Percentiles rank a stretch among this genome's conserved stretches.
These are phyloP conservation scores for Eurystomus gularis DNA, from an alignment of 2,113 vertebrate species.

Conservation along the genomic window DNA sequence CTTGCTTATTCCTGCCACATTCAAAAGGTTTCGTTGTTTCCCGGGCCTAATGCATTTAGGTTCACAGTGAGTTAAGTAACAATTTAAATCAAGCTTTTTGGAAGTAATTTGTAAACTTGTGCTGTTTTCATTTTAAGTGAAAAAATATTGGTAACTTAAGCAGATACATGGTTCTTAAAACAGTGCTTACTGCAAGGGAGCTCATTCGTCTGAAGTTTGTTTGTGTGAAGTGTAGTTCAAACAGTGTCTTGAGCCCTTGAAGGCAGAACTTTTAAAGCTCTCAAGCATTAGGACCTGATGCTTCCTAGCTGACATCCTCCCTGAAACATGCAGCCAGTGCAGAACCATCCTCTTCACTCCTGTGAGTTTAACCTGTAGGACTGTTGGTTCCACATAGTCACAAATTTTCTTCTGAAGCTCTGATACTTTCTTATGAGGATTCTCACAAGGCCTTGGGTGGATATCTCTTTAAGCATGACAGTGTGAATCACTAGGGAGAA, in stretches of 20 bases:
- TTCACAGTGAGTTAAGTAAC: not conserved
- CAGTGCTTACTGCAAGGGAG: not conserved
- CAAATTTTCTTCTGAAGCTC: not conserved
- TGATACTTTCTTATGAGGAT: not conserved
- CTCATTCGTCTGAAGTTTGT: not conserved
- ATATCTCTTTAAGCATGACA: not conserved
- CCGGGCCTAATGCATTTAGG: not conserved
- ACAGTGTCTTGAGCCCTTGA: not conserved
- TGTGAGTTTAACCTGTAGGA: not conserved
- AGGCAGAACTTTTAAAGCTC: not conserved
- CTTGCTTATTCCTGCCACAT: not conserved
- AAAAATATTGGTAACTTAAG: not conserved
- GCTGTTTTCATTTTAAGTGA: not conserved
- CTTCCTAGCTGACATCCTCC: not conserved
- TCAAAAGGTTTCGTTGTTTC: not conserved
- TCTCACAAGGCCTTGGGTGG: not conserved
- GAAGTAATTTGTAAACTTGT: not conserved
- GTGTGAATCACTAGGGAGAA: not conserved
- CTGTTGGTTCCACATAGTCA: not conserved
- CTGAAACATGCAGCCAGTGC: not conserved
- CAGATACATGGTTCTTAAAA: not conserved
- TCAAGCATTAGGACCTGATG: not conserved
- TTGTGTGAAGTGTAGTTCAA: not conserved
- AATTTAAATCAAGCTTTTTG: not conserved
- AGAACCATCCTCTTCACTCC: not conserved